Evolutionary conservation across 2,113 vertebrate genomes (phyloP).

Genomic region (Parus major): DNA sequence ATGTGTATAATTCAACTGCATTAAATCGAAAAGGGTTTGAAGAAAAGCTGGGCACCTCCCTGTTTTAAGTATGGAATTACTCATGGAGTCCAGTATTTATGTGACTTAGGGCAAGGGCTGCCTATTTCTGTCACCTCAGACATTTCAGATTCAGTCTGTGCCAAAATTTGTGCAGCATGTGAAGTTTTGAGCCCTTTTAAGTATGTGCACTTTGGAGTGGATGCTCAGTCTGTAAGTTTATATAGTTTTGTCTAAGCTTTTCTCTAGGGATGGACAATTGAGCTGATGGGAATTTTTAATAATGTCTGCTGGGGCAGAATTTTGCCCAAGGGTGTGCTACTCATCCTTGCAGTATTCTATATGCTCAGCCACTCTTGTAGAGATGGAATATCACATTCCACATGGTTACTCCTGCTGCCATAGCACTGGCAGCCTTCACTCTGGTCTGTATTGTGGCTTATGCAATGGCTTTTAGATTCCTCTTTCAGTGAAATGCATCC

Average conservation of each 20-base stretch:
- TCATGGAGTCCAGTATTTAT: rapidly evolving
- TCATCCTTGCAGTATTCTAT: not conserved
- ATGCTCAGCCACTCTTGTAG: not conserved
- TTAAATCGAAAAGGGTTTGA: not conserved
- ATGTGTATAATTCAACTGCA: not conserved
- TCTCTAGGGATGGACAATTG: not conserved
- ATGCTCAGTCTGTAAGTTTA: not conserved
- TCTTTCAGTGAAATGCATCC: not conserved
- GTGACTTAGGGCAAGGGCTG: not conserved
- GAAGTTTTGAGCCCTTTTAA: not conserved
- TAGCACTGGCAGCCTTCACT: not conserved
- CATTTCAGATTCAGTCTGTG: not conserved
- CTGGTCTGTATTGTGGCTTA: not conserved
- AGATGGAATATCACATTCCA: not conserved
- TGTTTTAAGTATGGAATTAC: not conserved
- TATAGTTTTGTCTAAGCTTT: not conserved
- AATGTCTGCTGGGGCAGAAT: not conserved
- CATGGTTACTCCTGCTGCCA: not conserved
- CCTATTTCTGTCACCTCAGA: not conserved
- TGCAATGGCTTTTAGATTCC: not conserved
- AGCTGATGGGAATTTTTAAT: not conserved
- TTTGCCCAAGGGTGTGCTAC: not conserved
- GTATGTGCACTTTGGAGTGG: not conserved
- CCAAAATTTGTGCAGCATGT: not conserved
- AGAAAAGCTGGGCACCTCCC: not conserved